phyloP scores from a whole-genome alignment of 2,888 invertebrate genomes.

The Drosophila vallismaia region DNA sequence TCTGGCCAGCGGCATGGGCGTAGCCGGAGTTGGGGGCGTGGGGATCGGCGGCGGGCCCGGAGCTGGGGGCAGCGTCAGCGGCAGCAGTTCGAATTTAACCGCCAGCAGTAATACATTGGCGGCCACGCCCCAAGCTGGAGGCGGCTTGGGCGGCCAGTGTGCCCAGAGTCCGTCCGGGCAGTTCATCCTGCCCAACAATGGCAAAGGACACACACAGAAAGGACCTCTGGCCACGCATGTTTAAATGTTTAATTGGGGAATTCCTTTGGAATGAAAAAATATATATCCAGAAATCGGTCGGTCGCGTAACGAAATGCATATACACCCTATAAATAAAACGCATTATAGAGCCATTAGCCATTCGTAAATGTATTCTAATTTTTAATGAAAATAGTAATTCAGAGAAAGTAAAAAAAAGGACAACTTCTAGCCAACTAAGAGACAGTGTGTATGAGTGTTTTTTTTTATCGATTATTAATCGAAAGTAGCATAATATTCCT shows the following conservation, averaged over 20 bases:
- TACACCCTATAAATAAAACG: constrained; percentile 10
- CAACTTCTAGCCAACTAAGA: constrained; percentile 20
- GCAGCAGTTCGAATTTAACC: constrained; percentile 86
- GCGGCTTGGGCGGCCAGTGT: constrained; percentile 86
- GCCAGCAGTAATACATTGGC: constrained; percentile 82
- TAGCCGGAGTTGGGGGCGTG: not conserved
- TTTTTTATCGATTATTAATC: constrained; percentile 15
- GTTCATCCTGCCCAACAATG: constrained; percentile 84
- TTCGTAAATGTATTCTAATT: constrained; percentile 21
- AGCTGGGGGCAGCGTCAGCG: constrained; percentile 82
- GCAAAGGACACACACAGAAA: constrained; percentile 82
- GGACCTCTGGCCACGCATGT: constrained; percentile 87
- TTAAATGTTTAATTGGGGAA: constrained; percentile 78
- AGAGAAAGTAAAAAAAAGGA: constrained; percentile 1
- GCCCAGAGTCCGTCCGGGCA: constrained; percentile 85
- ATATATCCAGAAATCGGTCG: not conserved
- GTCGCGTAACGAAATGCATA: constrained; percentile 4
- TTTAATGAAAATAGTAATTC: constrained; percentile 6
- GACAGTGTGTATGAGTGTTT: constrained; percentile 29
- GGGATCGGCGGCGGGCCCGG: not conserved
- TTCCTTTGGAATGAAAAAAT: not conserved
- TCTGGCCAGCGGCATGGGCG: constrained; percentile 15
- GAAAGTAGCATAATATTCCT: constrained; percentile 2
- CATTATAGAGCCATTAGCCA: constrained; percentile 34
- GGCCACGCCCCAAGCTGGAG: constrained; percentile 84